Base-by-base conservation (phyloP, 2,888 invertebrate genomes). In the Liposcelis brunnea region DNA sequence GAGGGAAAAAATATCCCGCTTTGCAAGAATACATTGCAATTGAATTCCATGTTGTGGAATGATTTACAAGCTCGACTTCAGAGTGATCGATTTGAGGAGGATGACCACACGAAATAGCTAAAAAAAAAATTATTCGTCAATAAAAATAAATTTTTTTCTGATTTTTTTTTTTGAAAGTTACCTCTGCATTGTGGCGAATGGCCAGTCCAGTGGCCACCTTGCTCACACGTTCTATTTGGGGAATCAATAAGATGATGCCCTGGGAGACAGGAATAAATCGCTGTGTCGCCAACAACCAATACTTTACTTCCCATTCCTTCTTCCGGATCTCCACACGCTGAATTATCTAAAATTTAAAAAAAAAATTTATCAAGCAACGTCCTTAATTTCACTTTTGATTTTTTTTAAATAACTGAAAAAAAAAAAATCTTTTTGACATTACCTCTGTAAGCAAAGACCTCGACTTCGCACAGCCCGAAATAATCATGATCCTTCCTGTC, bases 401-500 rank as follows among this genome's bases (percentile, higher is more conserved):
- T n/a, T n/a, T n/a, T n/a, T n/a, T n/a, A n/a, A n/a, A n/a, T n/a
- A n/a, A n/a, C n/a, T n/a, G n/a, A n/a, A n/a, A n/a, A n/a, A n/a
- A n/a, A n/a, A n/a, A n/a, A n/a, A n/a, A n/a, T n/a, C n/a, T 26
- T 2, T 16, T 4, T 14, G 35, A 2, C 26, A 52, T 50, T 43
- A 59, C 59, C 58, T 55, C 55, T 53, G 38, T 53, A 51, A 4
- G 53, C 54, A 45, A 57, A 58, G 5, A 59, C 56, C 47, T 60
- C 56, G 4, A 60, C 58, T 50, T 60, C 59, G 47, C 60, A 60
- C 4, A 60, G 51, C 5, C 58, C 57, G 50, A 60, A 58, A 47
- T 58, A 57, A 31, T 59, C 58, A 31, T 52, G 50, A 14, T 55
- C 52, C 11, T 51, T 49, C 3, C 58, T 46, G 44, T 58, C 57